Conservation (phyloP, 1,140 invertebrate genomes). For the Caerostris darwini region DNA sequence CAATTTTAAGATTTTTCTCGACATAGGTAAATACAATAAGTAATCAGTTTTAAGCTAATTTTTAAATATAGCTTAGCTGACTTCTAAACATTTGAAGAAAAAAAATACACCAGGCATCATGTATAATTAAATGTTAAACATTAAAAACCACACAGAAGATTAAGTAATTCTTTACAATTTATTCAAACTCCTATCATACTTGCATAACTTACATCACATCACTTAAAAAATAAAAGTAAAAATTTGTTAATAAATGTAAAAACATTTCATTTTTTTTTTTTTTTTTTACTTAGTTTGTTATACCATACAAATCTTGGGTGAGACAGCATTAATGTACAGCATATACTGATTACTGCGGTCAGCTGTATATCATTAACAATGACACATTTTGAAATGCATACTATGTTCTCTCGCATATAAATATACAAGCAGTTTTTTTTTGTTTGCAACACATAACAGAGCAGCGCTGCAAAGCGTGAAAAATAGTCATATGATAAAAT, state of each 20-base stretch:
- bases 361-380: constrained; percentile 62
- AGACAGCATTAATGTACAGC: constrained; percentile 76
- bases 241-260: constrained; percentile 78
- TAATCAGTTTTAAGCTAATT: too few species aligned
- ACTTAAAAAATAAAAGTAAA: constrained; percentile 78
- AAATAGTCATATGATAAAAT: constrained; percentile 71
- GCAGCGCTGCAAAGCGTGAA: constrained; percentile 66
- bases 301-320: constrained; percentile 76
- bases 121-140: not conserved
- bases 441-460: constrained; percentile 39
- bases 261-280: constrained; percentile 65
- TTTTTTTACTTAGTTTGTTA: constrained; percentile 73
- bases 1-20: too few species aligned
- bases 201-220: constrained; percentile 78
- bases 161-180: constrained; percentile 78
- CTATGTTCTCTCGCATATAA: constrained; percentile 66
- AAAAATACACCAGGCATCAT: too few species aligned
- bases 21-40: too few species aligned
- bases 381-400: constrained; percentile 56
- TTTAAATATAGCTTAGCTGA: too few species aligned
- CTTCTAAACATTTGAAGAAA: too few species aligned
- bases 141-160: not conserved
- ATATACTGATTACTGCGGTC: constrained; percentile 62
- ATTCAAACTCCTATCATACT: constrained; percentile 77
- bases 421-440: constrained; percentile 56